Evolutionary conservation across 2,888 invertebrate species (phyloP), one percentile per base, ranked within the genome.

Genomic region (Thysanoteuthis rhombus): DNA sequence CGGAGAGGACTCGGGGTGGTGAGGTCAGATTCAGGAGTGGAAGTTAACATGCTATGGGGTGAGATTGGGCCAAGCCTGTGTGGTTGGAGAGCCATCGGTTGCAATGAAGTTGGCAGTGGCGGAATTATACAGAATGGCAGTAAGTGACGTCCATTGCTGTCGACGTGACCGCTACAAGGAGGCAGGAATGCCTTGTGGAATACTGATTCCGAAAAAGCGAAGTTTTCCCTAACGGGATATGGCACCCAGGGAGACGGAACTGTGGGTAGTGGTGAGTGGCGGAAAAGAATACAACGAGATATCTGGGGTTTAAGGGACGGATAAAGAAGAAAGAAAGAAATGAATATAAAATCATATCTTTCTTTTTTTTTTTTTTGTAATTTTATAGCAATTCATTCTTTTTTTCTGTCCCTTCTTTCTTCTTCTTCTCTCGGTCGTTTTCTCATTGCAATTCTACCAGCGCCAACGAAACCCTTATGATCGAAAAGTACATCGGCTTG

Each of bases 81-180:
- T 52, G 52, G 25, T 52, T 52, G 52, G 52, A 25, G 25, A 25
- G 22, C 1, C 16, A 12, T 16, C 19, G 10, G 10, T 45, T 45
- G 45, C 45, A 45, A 45, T 6, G 58, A 28, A 25, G 58, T 58
- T 10, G 58, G 32, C 32, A 19, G 4, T 1, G 75, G 10, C n/a
- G 16, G n/a, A 36, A 19, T n/a, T 75, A n/a, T 75, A n/a, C n/a
- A 75, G 75, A 75, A 75, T 19, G 75, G n/a, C 36, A n/a, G 75
- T 75, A 75, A 75, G 75, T 75, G 75, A 75, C 75, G 75, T 75
- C 75, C 75, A 75, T 75, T 75, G 75, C 75, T n/a, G n/a, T n/a
- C 75, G 75, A 75, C 75, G 19, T n/a, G 75, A 75, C 75, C 75
- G 75, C 75, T 36, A 75, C 75, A 75, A 75, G 75, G n/a, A 75